Evolutionary conservation across 2,797 vertebrate species (phyloP).

Genomic region (Kryptolebias ocellatus): DNA sequence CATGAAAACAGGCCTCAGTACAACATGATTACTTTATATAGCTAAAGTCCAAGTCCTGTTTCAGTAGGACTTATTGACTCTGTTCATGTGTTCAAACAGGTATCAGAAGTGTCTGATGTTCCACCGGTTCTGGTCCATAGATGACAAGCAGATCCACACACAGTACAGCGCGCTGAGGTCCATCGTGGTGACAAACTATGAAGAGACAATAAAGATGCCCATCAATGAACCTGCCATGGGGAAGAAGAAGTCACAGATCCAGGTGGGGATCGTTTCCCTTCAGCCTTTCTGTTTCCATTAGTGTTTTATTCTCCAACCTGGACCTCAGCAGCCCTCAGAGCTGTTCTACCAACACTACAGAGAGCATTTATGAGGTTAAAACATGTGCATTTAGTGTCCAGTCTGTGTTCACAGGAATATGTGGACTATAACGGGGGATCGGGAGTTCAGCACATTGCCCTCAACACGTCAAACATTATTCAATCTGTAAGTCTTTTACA

Average conservation of each 20-base stretch:
- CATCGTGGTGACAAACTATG: constrained; percentile 87
- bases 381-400: constrained; percentile 1
- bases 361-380: neutral
- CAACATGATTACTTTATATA: neutral
- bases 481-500: constrained; percentile 76
- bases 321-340: neutral
- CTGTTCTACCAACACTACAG: neutral
- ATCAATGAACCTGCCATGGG: constrained; percentile 87
- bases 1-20: neutral
- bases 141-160: constrained; percentile 87
- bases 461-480: constrained; percentile 86
- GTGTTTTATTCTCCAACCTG: neutral
- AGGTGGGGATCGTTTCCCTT: constrained; percentile 68
- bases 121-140: constrained; percentile 89
- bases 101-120: constrained; percentile 87
- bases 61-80: neutral
- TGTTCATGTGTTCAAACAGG: constrained; percentile 60
- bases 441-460: constrained; percentile 88
- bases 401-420: constrained; percentile 77
- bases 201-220: constrained; percentile 90
- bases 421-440: constrained; percentile 86
- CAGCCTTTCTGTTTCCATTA: neutral
- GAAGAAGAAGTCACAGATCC: constrained; percentile 85
- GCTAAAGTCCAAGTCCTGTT: neutral
- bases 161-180: constrained; percentile 85